phyloP scores from a whole-genome alignment of 1,140 invertebrate species.

The Brachionus rotundiformis region DNA sequence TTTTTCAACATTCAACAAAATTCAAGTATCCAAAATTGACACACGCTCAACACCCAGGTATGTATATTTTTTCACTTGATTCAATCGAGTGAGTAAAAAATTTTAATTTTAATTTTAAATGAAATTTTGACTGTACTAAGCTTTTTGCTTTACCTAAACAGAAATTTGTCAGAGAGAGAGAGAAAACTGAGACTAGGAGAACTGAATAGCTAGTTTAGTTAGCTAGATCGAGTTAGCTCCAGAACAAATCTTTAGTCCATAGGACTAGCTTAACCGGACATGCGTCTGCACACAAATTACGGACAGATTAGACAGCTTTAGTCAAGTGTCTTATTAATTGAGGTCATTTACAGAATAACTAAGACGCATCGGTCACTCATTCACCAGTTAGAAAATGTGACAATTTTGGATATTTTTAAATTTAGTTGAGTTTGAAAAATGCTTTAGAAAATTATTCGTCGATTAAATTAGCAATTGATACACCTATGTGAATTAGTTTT shows the following conservation, averaged over 20 bases:
- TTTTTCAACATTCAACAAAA: background rate
- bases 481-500: conserved; percentile 9
- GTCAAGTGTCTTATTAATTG: conserved; percentile 13
- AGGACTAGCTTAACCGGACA: background rate
- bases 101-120: background rate
- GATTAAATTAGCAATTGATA: background rate
- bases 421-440: conserved; percentile 18
- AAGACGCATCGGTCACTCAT: background rate
- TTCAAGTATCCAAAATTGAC: background rate
- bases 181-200: background rate
- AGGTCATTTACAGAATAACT: conserved; percentile 1
- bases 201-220: background rate
- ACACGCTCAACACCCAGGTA: background rate
- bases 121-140: background rate
- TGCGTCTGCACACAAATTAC: background rate
- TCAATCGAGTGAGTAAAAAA: background rate
- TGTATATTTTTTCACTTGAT: conserved; percentile 17
- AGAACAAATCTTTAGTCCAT: background rate
- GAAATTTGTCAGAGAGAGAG: background rate
- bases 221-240: background rate
- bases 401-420: conserved; percentile 24
- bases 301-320: conserved; percentile 17
- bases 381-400: background rate
- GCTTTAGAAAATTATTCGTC: conserved; percentile 16
- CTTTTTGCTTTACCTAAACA: background rate